Evolutionary conservation across 2,888 invertebrate genomes (phyloP).

Genomic region (Lepidochitona cinerea): DNA sequence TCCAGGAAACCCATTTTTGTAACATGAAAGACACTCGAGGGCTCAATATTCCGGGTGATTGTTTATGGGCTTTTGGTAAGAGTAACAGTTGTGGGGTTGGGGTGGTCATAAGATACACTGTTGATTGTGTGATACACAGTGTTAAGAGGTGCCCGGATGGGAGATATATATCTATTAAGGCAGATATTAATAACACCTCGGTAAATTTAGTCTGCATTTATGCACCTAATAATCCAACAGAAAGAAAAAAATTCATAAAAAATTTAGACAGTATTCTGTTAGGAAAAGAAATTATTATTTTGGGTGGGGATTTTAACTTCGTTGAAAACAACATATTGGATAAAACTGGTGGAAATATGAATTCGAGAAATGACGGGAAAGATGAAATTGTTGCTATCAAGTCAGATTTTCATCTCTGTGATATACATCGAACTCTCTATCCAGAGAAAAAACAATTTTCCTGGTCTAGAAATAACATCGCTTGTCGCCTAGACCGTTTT

Average conservation of each 20-base stretch:
- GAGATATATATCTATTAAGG: too few relatives aligned
- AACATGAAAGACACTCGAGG: not conserved
- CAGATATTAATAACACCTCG: not conserved
- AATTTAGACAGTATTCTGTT: not conserved
- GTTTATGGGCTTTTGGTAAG: not conserved
- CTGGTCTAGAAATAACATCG: constrained; percentile 1
- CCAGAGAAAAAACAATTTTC: not conserved
- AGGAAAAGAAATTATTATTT: not conserved
- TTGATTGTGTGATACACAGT: not conserved
- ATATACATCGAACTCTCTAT: not conserved
- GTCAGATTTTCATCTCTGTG: not conserved
- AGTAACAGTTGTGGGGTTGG: not conserved
- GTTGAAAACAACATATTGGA: too few relatives aligned
- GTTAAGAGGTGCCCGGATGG: not conserved
- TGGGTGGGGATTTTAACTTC: not conserved
- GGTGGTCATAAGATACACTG: not conserved
- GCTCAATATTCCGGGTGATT: not conserved
- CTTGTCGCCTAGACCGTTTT: constrained; percentile 2
- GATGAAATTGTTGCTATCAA: not conserved
- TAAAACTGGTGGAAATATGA: not conserved
- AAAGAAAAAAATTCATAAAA: not conserved
- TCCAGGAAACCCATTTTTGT: not conserved
- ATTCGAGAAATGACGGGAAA: not conserved
- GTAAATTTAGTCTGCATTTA: not conserved
- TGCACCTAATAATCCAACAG: not conserved